These are phyloP conservation scores for Helobdella robusta DNA, from an alignment of 2,888 invertebrate species.

Conservation along the genomic window DNA sequence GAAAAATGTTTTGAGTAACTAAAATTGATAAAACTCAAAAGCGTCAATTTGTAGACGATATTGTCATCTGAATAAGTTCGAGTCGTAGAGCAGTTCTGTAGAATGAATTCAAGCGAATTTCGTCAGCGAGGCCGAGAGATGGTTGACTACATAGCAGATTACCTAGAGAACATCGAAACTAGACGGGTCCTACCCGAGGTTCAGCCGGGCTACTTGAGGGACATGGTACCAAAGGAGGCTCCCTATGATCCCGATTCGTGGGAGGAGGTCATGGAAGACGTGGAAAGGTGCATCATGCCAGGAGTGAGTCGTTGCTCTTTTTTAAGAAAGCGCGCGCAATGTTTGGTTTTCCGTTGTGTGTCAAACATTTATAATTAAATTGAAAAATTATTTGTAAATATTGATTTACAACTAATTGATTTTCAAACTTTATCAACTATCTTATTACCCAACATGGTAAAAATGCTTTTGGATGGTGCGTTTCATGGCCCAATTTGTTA, in stretches of 20 bases:
- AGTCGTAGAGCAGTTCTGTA: no score
- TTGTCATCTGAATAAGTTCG: background rate
- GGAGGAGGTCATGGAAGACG: slow-evolving; percentile 6
- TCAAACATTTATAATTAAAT: no score
- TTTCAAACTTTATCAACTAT: no score
- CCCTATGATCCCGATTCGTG: slow-evolving; percentile 9
- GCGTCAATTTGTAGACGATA: no score
- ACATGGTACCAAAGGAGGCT: background rate
- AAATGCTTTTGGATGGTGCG: no score
- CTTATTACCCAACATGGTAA: no score
- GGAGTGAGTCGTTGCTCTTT: slow-evolving; percentile 41
- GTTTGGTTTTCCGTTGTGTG: no score
- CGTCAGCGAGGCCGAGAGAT: slow-evolving; percentile 46
- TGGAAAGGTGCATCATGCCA: slow-evolving; percentile 1
- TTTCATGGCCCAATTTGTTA: no score
- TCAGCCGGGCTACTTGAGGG: slow-evolving; percentile 14
- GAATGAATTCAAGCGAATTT: slow-evolving; percentile 46
- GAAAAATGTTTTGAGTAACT: no score
- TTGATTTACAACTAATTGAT: no score
- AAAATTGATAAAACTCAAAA: no score
- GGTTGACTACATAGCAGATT: slow-evolving; percentile 31
- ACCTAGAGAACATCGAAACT: slow-evolving; percentile 3
- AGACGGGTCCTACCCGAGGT: slow-evolving; percentile 8
- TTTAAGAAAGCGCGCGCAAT: slow-evolving; percentile 45
- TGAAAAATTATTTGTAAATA: no score